phyloP scores from a whole-genome alignment of 2,888 invertebrate genomes.

The Pandemis cinnamomeana region DNA sequence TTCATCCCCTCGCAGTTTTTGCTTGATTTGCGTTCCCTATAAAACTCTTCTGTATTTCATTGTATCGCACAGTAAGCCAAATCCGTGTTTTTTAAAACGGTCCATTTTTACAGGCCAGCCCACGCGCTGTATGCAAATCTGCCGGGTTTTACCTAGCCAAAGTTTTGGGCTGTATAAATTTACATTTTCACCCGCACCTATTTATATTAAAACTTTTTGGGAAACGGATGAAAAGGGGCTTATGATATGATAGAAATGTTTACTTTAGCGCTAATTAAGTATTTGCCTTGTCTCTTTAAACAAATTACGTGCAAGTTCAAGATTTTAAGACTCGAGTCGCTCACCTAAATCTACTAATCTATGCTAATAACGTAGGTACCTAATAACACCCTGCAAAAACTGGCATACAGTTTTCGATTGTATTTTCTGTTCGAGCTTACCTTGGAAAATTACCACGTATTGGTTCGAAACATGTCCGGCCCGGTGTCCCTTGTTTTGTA shows the following conservation, averaged over 20 bases:
- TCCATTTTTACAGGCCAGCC: neutral
- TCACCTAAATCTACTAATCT: too few relatives aligned
- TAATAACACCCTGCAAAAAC: too few relatives aligned
- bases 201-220: constrained; percentile 4
- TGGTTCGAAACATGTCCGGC: too few relatives aligned
- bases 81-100: neutral
- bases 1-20: too few relatives aligned
- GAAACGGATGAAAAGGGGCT: neutral
- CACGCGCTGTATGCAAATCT: constrained; percentile 19
- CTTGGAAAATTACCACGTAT: too few relatives aligned
- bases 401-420: too few relatives aligned
- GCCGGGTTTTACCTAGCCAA: constrained; percentile 6
- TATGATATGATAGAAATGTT: neutral
- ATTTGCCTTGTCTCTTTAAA: too few relatives aligned
- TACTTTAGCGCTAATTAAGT: neutral
- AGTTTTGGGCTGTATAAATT: constrained; percentile 24
- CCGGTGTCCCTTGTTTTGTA: too few relatives aligned
- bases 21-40: neutral
- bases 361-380: too few relatives aligned
- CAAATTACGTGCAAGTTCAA: too few relatives aligned
- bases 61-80: neutral
- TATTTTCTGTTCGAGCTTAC: too few relatives aligned
- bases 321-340: too few relatives aligned
- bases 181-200: constrained; percentile 18
- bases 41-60: neutral